A percentile compares a stretch with the other conserved stretches of the same genome.
Evolutionary conservation across 1,140 invertebrate genomes (phyloP).

Genomic region (Pogonognathellus flavescens): DNA sequence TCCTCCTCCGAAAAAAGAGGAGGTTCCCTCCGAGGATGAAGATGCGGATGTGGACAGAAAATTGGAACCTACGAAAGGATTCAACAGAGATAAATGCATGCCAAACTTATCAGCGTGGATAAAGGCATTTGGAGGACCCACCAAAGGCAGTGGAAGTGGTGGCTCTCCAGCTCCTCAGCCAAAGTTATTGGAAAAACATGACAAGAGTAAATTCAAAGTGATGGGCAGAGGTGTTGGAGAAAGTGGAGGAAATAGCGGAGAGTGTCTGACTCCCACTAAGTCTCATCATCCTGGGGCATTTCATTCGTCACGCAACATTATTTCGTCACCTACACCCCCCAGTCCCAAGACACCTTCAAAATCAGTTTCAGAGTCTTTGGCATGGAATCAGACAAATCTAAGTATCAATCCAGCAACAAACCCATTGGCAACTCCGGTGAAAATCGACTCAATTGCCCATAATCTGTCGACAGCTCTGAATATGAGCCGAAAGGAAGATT

Average conservation of each 20-base stretch:
- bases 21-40: slow-evolving; percentile 70
- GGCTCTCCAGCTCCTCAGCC: slow-evolving; percentile 1
- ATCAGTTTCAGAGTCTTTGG: background rate
- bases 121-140: slow-evolving; percentile 87
- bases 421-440: background rate
- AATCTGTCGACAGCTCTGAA: background rate
- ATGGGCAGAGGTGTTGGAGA: slow-evolving; percentile 60
- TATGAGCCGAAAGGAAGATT: background rate
- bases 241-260: background rate
- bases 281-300: background rate
- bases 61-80: slow-evolving; percentile 69
- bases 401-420: slow-evolving; percentile 2
- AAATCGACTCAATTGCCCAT: slow-evolving; percentile 1
- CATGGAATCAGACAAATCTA: slow-evolving; percentile 5
- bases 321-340: background rate
- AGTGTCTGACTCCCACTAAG: slow-evolving; percentile 1
- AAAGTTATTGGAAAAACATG: slow-evolving; percentile 47
- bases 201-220: slow-evolving; percentile 63
- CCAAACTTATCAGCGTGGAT: slow-evolving; percentile 92
- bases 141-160: background rate
- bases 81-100: slow-evolving; percentile 78
- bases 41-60: slow-evolving; percentile 69
- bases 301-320: background rate
- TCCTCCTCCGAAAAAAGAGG: slow-evolving; percentile 54
- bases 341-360: slow-evolving; percentile 17